Evolutionary conservation across 2,888 invertebrate genomes (phyloP).

Genomic region (Nymphalis polychloros): DNA sequence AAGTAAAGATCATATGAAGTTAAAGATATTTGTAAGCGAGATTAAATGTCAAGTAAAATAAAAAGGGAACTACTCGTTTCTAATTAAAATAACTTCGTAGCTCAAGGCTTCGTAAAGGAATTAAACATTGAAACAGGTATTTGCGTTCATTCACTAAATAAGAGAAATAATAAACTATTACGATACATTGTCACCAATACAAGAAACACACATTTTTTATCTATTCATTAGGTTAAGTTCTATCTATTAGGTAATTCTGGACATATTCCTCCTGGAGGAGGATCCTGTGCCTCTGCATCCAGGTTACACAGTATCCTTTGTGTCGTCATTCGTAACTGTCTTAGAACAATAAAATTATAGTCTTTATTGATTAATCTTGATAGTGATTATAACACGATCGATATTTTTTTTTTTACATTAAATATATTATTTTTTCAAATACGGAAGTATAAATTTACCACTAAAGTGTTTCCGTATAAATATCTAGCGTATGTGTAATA

Average conservation of each 20-base stretch:
- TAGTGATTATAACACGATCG: too few species aligned
- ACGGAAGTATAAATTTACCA: neutral
- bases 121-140: constrained; percentile 4
- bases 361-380: too few species aligned
- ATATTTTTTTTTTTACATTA: neutral
- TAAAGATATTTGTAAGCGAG: constrained; percentile 18
- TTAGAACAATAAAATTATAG: too few species aligned
- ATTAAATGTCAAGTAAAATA: constrained; percentile 19
- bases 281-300: too few species aligned
- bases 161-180: neutral
- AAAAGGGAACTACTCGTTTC: constrained; percentile 8
- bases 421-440: neutral
- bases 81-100: constrained; percentile 12
- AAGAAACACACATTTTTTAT: too few species aligned
- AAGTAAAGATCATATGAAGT: constrained; percentile 5
- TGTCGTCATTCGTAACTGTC: too few species aligned
- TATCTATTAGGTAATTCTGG: too few species aligned
- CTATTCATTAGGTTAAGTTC: too few species aligned
- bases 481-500: neutral
- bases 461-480: neutral
- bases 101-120: constrained; percentile 9
- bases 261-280: too few species aligned
- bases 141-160: constrained; percentile 11
- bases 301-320: too few species aligned
- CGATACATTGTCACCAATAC: neutral